Evolutionary conservation across 2,888 invertebrate genomes (phyloP), one percentile per base, ranked within the genome.

Genomic region (Glyphotaelius pellucidus): DNA sequence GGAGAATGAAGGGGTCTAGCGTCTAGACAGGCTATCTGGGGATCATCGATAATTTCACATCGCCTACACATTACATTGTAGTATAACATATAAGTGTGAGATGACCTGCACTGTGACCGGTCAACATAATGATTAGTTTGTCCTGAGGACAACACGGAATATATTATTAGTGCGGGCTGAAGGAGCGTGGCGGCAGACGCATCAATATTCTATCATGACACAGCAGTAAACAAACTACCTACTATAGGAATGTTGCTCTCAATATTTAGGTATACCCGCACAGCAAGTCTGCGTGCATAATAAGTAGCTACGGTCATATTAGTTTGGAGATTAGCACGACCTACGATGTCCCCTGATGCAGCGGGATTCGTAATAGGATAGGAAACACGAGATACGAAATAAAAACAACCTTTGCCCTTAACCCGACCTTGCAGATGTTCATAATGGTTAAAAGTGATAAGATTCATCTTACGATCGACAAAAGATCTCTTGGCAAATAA

Each of bases 71-170:
- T 67, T 52, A 52, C 52, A 19, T 52, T 67, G n/a, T 67, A 67
- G 47, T 47, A 47, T 47, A 47, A 47, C 15, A 67, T 67, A 67
- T 25, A 67, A 67, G 67, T 67, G 67, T n/a, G n/a, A 52, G 38
- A 30, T 86, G 90, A 84, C 35, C 90, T 35, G 47, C 35, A 32
- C 38, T 80, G 32, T 80, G 38, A 35, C 32, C 35, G 88, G 88
- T 87, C 88, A 87, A 81, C 38, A 88, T 89, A 85, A 90, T 84
- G 79, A 90, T 90, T 90, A 38, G 79, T 90, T 90, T 85, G 90
- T 90, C 90, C 90, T 84, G 96, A 35, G 31, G 31, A n/a, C 85
- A 85, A 32, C 35, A n/a, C 85, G 85, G 85, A 85, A n/a, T 38
- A 67, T 67, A 67, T n/a, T 32, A 38, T n/a, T 32, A 38, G 85